Evolutionary conservation across 2,888 invertebrate species (phyloP).

Genomic region (Teleiodes luculella): DNA sequence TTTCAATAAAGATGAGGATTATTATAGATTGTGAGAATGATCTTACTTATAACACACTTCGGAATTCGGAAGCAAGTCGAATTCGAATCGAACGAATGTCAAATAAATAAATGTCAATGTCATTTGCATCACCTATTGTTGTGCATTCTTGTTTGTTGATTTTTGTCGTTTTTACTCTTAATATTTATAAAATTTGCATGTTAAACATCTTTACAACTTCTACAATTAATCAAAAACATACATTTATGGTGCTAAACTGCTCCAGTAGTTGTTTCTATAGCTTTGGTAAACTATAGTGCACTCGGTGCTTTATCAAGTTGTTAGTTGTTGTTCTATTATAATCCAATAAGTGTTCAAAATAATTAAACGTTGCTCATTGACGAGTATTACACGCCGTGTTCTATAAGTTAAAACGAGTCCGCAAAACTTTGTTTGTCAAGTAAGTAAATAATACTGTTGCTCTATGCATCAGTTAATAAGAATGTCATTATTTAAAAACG

Average conservation of each 20-base stretch:
- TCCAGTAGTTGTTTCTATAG: not conserved
- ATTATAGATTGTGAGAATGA: too few species aligned
- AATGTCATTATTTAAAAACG: not conserved
- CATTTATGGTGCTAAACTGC: not conserved
- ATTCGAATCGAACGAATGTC: too few species aligned
- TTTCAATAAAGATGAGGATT: too few species aligned
- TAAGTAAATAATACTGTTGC: not conserved
- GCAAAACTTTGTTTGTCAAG: not conserved
- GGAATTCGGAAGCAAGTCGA: too few species aligned
- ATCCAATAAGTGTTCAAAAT: not conserved
- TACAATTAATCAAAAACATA: not conserved
- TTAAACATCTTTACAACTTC: not conserved
- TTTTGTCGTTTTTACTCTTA: not conserved
- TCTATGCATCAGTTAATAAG: not conserved
- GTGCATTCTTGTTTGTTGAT: not conserved
- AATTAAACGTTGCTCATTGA: not conserved
- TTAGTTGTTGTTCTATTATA: not conserved
- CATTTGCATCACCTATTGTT: not conserved
- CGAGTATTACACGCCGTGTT: not conserved
- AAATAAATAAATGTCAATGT: too few species aligned
- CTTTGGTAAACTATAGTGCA: too few species aligned
- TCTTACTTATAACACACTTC: too few species aligned
- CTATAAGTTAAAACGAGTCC: not conserved
- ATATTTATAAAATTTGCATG: not conserved
- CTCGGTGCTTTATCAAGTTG: too few species aligned